Evolutionary conservation across 92 coral and sea anemone genomes (phyloP).

Genomic region (Scolanthus callimorphus): DNA sequence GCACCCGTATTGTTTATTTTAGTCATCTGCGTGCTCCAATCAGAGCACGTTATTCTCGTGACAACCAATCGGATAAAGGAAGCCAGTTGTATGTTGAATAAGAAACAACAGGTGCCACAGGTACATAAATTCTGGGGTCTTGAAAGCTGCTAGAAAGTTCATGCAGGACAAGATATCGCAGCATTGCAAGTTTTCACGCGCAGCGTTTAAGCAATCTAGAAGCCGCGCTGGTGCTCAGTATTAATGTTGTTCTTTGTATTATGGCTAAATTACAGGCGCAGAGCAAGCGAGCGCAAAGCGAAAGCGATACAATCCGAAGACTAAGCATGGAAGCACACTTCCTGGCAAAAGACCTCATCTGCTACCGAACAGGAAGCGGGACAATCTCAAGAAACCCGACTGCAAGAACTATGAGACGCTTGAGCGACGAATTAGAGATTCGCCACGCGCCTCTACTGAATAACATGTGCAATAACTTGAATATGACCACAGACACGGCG

Average conservation of each 20-base stretch:
- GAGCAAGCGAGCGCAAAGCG: conserved; percentile 2
- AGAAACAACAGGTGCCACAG: neutral
- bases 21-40: neutral
- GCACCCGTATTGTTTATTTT: neutral
- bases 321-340: conserved; percentile 44
- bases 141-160: too few relatives aligned
- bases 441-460: conserved; percentile 50
- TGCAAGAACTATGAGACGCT: conserved; percentile 63
- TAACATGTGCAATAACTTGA: conserved; percentile 72
- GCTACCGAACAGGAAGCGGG: conserved; percentile 59
- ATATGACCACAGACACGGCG: conserved; percentile 59
- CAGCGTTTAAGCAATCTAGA: too few relatives aligned
- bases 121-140: too few relatives aligned
- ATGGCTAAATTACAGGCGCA: conserved; percentile 31
- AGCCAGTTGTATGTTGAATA: conserved; percentile 5
- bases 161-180: too few relatives aligned
- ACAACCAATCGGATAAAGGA: conserved; percentile 25
- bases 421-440: conserved; percentile 76
- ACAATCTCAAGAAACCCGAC: conserved; percentile 43
- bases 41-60: neutral
- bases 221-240: too few relatives aligned
- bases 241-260: neutral
- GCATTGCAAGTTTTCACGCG: too few relatives aligned
- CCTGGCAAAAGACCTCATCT: conserved; percentile 64
- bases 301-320: conserved; percentile 4